These are phyloP conservation scores for Heterodera schachtii DNA, from an alignment of 1,140 invertebrate genomes.

Conservation along the genomic window DNA sequence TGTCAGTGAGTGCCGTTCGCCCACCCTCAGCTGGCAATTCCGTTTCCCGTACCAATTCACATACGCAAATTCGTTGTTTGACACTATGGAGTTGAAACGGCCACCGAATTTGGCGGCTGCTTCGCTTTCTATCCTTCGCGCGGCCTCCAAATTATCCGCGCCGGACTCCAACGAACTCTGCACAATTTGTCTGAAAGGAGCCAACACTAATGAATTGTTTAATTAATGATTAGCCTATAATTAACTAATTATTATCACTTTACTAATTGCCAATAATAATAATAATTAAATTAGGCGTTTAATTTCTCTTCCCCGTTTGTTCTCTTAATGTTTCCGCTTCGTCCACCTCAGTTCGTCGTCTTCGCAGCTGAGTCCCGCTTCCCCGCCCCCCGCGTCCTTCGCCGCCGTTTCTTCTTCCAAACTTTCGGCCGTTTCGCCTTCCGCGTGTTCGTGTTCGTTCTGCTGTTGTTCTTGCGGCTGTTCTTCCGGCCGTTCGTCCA, in stretches of 20 bases:
- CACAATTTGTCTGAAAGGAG: conserved; percentile 21
- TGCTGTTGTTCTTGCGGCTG: not conserved
- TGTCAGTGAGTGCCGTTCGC: conserved; percentile 51
- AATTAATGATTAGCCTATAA: too few relatives aligned
- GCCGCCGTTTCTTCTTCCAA: conserved; percentile 44
- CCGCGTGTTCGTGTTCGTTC: conserved; percentile 3
- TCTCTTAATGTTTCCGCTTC: too few relatives aligned
- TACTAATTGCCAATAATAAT: too few relatives aligned
- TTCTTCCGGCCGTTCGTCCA: not conserved
- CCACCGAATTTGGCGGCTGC: conserved; percentile 53
- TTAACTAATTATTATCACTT: too few relatives aligned
- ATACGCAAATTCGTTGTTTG: conserved; percentile 55
- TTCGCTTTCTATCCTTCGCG: conserved; percentile 54
- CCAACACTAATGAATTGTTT: not conserved
- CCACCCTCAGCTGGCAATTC: conserved; percentile 53
- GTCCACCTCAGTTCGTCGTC: conserved; percentile 44
- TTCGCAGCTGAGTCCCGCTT: conserved; percentile 46
- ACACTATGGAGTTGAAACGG: conserved; percentile 56
- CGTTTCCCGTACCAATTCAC: conserved; percentile 58
- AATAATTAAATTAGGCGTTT: too few relatives aligned
- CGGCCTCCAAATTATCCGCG: conserved; percentile 51
- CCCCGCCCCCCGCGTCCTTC: conserved; percentile 27
- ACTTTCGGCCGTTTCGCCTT: conserved; percentile 6
- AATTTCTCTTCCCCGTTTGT: not conserved
- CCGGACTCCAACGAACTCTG: conserved; percentile 28